Base-by-base conservation (phyloP, 1,140 invertebrate genomes). In the Atta texana region DNA sequence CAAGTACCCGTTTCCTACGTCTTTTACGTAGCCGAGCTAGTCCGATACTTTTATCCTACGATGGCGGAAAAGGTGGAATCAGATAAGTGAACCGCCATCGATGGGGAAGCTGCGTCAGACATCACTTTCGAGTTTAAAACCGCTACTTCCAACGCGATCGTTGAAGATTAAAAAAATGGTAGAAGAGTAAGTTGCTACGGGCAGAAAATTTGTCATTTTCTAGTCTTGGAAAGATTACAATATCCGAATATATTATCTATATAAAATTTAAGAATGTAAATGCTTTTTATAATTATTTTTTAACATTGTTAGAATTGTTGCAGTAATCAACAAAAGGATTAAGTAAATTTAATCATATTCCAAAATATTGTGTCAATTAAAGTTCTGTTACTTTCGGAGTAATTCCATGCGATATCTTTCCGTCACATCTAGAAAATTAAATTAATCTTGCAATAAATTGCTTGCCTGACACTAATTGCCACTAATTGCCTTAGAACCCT, bases 61-160 rank as follows among this genome's bases (percentile, higher is more conserved):
- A 21, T 51, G 34, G 31, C 5, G 66, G 44, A 76, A 34, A 18
- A 63, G 59, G 14, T 31, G 31, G 69, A 55, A 87, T 87, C 86
- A 85, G 86, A 84, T 87, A 80, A 74, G 59, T 55, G 84, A 59
- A 59, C n/a, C 49, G 85, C 53, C 39, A 63, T 31, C 57, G 63
- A 78, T 57, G 68, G 59, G 18, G 61, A 87, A 85, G 86, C 69
- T 75, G 80, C 80, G 61, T 85, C 86, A 85, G 80, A 34, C 80
- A 69, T 85, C 61, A 59, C 66, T 64, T 75, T 28, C 61, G 61
- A 66, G 44, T 87, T 87, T 87, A 87, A 87, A 74, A 87, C 61
- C 61, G 69, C 24, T 21, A 53, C 55, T 24, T 87, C 31, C 61
- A 61, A 59, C 49, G 39, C 55, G 71, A 76, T 77, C 82, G 82